Conservation (phyloP, 2,113 vertebrate genomes). For the Cichladusa arquata region DNA sequence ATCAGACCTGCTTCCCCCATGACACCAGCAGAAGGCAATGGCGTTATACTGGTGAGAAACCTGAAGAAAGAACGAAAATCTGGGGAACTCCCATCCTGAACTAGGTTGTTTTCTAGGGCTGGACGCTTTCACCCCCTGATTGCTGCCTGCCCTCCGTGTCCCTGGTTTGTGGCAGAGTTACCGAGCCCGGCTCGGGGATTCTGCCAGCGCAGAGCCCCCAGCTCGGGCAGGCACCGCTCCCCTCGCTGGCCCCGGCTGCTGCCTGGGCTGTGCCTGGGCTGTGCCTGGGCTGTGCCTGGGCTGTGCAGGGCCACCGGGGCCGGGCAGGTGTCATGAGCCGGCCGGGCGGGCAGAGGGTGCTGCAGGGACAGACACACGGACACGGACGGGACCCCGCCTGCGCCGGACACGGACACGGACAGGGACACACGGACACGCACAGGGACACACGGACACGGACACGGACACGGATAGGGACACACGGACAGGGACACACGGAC, state of each 20-base stretch:
- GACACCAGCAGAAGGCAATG: not conserved
- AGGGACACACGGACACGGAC: too few species aligned
- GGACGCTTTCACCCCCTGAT: not conserved
- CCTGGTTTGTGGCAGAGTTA: not conserved
- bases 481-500: too few species aligned
- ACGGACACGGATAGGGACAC: too few species aligned
- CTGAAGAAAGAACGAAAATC: not conserved
- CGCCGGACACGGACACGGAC: too few species aligned
- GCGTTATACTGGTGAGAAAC: accelerated
- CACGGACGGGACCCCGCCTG: too few species aligned
- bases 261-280: too few species aligned
- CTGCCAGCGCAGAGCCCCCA: not conserved
- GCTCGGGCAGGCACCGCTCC: not conserved
- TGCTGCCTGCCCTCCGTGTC: accelerated
- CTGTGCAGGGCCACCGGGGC: accelerated
- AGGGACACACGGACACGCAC: too few species aligned
- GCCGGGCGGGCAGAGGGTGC: conserved; percentile 54
- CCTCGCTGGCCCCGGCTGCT: not conserved
- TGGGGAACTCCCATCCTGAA: not conserved
- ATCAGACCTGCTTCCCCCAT: not conserved
- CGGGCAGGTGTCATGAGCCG: not conserved
- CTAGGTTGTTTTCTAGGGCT: not conserved
- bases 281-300: too few species aligned
- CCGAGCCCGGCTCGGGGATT: accelerated
- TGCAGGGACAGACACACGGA: not conserved